Percentiles rank a stretch among this genome's conserved stretches.
Conservation (phyloP, 1,140 invertebrate genomes). For the Zaprionus nigranus region DNA sequence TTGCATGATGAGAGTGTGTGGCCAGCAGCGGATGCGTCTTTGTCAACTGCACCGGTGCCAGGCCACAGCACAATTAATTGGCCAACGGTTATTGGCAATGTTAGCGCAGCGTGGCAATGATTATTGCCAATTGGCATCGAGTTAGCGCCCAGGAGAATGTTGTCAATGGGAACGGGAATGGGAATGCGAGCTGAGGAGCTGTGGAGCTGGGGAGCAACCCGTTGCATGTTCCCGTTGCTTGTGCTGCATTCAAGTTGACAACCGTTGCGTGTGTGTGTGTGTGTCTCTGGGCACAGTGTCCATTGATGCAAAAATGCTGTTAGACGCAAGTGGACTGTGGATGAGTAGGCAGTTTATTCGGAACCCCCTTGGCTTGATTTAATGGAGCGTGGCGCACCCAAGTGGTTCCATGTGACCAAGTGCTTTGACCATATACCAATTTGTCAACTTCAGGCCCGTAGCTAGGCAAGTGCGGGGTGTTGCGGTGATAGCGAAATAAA, state of each 20-base stretch:
- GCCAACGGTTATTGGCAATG: constrained; percentile 73
- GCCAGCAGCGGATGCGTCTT: constrained; percentile 60
- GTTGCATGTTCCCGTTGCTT: constrained; percentile 72
- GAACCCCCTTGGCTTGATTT: constrained; percentile 60
- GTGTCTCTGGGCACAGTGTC: constrained; percentile 30
- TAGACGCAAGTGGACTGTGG: constrained; percentile 53
- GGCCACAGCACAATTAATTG: constrained; percentile 63
- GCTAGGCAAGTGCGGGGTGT: too few species aligned
- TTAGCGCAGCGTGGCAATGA: constrained; percentile 43
- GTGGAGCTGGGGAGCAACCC: constrained; percentile 39
- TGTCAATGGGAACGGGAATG: background rate
- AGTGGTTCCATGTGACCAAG: constrained; percentile 54
- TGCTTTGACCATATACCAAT: constrained; percentile 54
- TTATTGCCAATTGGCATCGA: constrained; percentile 61
- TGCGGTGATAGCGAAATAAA: too few species aligned
- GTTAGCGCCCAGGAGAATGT: constrained; percentile 43
- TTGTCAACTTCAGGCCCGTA: constrained; percentile 7
- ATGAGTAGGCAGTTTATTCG: constrained; percentile 44
- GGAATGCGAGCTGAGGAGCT: too few species aligned
- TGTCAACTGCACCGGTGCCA: too few species aligned
- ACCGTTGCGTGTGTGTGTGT: constrained; percentile 50
- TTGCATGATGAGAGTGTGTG: constrained; percentile 50
- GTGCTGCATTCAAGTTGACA: constrained; percentile 44
- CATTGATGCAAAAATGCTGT: constrained; percentile 80
- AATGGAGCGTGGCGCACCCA: constrained; percentile 65